phyloP scores from a whole-genome alignment of 2,113 vertebrate genomes.

The Colistium nudipinnis region DNA sequence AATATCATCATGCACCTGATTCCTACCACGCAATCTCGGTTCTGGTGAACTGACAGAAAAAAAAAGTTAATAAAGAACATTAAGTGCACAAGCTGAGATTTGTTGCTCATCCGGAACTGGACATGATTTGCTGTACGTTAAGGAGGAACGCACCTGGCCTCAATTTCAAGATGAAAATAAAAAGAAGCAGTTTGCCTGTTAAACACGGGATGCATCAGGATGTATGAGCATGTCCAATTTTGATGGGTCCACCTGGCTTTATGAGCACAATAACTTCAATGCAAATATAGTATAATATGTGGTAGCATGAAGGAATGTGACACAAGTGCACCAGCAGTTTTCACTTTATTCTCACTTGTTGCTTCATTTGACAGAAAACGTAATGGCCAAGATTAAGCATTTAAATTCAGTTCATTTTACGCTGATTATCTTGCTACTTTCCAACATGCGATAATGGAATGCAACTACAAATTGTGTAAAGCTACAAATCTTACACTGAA shows the following conservation, averaged over 20 bases:
- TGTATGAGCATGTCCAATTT: too few species aligned
- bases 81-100: not conserved
- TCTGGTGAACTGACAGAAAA: too few species aligned
- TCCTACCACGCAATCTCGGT: not conserved
- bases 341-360: slow-evolving; percentile 21
- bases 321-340: not conserved
- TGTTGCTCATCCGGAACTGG: too few species aligned
- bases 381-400: not conserved
- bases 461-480: slow-evolving; percentile 3
- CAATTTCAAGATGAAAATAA: not conserved
- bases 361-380: slow-evolving; percentile 14
- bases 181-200: not conserved
- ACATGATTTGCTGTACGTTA: not conserved
- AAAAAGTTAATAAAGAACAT: too few species aligned
- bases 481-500: not conserved
- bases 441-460: slow-evolving; percentile 5
- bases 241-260: too few species aligned
- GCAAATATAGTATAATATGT: too few species aligned
- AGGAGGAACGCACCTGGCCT: not conserved
- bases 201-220: too few species aligned
- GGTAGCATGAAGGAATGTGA: too few species aligned
- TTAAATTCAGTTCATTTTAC: slow-evolving; percentile 29
- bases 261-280: too few species aligned
- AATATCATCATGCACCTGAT: not conserved
- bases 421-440: slow-evolving; percentile 6